Conservation (phyloP, 2,888 invertebrate genomes). For the Epinotia nisella region DNA sequence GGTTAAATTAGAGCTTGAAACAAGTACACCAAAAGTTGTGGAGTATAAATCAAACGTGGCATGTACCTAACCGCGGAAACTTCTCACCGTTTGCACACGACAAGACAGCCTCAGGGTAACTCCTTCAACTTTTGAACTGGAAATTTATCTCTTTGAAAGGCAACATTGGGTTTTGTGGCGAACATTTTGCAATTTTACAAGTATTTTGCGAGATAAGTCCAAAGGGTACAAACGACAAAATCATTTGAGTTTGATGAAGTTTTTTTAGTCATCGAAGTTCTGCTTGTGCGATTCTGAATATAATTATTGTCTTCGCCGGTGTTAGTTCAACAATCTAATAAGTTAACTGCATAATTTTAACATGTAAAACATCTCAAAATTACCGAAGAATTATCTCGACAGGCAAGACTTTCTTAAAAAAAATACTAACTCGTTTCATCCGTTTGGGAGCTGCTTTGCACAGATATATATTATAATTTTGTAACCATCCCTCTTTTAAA, state of each 20-base stretch:
- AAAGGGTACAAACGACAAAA: not conserved
- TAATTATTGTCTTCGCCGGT: not conserved
- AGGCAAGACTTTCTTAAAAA: too few relatives aligned
- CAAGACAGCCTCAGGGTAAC: conserved; percentile 57
- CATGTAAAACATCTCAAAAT: too few relatives aligned
- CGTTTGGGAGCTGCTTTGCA: too few relatives aligned
- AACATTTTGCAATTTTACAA: conserved; percentile 38
- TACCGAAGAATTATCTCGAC: too few relatives aligned
- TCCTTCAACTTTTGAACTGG: conserved; percentile 55
- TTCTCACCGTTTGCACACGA: conserved; percentile 55
- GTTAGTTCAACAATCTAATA: not conserved
- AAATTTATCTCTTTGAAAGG: conserved; percentile 43
- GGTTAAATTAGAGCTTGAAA: conserved; percentile 52
- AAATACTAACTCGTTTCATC: too few relatives aligned
- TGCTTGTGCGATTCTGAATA: too few relatives aligned
- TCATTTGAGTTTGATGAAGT: not conserved
- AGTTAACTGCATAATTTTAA: too few relatives aligned
- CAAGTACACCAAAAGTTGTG: conserved; percentile 54
- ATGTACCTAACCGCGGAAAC: conserved; percentile 56
- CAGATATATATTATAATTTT: too few relatives aligned
- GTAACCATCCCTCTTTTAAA: too few relatives aligned
- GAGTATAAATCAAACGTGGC: conserved; percentile 61
- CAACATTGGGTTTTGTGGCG: conserved; percentile 42
- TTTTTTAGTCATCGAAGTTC: not conserved
- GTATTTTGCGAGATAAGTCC: conserved; percentile 21